Conservation (phyloP, 2,113 vertebrate species). For the Candoia aspera region DNA sequence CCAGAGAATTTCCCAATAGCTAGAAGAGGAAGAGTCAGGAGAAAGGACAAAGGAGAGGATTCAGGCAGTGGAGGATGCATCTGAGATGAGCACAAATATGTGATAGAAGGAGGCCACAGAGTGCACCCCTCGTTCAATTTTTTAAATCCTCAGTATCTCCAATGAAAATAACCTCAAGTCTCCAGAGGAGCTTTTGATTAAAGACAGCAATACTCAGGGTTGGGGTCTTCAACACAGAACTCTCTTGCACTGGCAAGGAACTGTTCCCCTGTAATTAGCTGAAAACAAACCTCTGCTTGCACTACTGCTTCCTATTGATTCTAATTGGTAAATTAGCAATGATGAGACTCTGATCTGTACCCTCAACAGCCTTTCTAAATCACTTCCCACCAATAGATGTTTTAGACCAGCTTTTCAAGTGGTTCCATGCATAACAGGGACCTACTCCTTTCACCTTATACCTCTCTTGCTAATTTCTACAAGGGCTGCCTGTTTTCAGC, state of each 20-base stretch:
- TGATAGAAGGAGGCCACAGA: not conserved
- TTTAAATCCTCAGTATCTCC: not conserved
- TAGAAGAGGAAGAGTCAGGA: slow-evolving; percentile 52
- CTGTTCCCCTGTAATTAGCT: too few species aligned
- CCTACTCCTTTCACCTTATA: not conserved
- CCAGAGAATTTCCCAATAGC: slow-evolving; percentile 53
- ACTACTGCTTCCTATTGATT: not conserved
- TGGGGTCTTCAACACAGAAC: not conserved
- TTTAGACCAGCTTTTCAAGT: not conserved
- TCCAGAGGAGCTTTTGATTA: not conserved
- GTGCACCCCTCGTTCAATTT: not conserved
- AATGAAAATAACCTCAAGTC: not conserved
- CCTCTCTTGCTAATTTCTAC: not conserved
- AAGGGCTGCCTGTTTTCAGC: not conserved
- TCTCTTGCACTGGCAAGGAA: not conserved
- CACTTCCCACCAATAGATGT: not conserved
- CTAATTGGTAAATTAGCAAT: not conserved
- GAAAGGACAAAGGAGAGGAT: not conserved
- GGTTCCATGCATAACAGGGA: not conserved
- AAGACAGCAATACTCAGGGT: not conserved
- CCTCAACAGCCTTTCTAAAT: not conserved
- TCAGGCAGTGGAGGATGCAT: not conserved
- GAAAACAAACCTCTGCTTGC: not conserved
- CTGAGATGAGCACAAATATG: not conserved
- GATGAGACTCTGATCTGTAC: not conserved